These are phyloP conservation scores for Elephantulus edwardii DNA, from an alignment of 2,113 vertebrate genomes.

Conservation along the genomic window DNA sequence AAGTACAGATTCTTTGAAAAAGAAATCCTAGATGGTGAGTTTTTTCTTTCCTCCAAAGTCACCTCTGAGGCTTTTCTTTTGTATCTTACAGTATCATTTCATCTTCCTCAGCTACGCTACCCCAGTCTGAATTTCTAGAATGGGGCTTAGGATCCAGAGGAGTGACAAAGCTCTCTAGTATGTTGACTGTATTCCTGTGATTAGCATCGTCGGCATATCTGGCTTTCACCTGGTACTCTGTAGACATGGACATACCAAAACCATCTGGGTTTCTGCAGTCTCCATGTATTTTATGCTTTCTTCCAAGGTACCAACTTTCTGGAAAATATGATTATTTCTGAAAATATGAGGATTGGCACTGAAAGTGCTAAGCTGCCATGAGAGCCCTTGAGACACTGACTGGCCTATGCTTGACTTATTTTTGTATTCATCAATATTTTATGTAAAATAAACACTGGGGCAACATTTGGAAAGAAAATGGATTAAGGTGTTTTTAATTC, in stretches of 20 bases:
- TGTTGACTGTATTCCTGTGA: background rate
- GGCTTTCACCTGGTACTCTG: background rate
- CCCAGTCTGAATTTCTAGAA: conserved; percentile 87
- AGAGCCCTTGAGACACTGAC: background rate
- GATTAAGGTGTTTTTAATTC: background rate
- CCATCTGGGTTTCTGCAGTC: background rate
- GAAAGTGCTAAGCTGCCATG: background rate
- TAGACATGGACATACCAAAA: background rate
- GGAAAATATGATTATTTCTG: too few relatives aligned
- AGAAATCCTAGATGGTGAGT: conserved; percentile 89
- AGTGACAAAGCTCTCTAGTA: conserved; percentile 87
- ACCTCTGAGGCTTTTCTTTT: conserved; percentile 87
- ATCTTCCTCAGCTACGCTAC: conserved; percentile 87
- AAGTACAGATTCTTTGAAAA: conserved; percentile 86
- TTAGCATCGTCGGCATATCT: background rate
- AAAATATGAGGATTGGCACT: background rate
- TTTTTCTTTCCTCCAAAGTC: conserved; percentile 88
- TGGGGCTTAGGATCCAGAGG: conserved; percentile 86
- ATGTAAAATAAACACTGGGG: background rate
- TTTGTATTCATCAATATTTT: background rate
- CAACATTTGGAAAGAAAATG: background rate
- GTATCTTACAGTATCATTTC: conserved; percentile 87
- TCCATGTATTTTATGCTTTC: background rate
- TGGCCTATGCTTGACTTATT: background rate
- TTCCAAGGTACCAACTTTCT: background rate